These are phyloP conservation scores for Eira barbara DNA, from an alignment of 2,113 vertebrate genomes.

Conservation along the genomic window DNA sequence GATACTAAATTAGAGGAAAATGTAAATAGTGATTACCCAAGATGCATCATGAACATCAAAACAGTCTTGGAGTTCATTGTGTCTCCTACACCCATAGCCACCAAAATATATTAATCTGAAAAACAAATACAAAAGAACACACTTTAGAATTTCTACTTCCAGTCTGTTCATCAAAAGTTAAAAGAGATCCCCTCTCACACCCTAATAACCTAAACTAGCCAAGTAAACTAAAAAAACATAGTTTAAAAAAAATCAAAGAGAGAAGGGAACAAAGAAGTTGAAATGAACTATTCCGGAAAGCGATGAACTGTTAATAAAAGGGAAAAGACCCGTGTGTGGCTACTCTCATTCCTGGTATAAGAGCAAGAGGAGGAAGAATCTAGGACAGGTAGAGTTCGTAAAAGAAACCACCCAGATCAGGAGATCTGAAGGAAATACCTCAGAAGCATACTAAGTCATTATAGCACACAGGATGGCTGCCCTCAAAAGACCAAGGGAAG, in stretches of 20 bases:
- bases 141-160: not conserved
- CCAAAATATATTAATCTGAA: constrained; percentile 94
- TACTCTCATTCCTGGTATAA: not conserved
- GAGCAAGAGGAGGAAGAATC: not conserved
- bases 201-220: not conserved
- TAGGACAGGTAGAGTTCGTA: not conserved
- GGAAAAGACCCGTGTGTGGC: not conserved
- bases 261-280: not conserved
- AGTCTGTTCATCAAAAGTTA: not conserved
- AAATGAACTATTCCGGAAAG: not conserved
- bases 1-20: not conserved
- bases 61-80: constrained; percentile 87
- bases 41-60: constrained; percentile 95
- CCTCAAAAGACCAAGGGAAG: not conserved
- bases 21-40: constrained; percentile 84
- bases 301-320: not conserved
- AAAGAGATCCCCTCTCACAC: not conserved
- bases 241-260: not conserved
- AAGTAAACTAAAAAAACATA: constrained; percentile 12
- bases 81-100: constrained; percentile 94
- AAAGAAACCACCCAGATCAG: not conserved
- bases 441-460: not conserved
- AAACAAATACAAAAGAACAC: constrained; percentile 46
- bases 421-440: not conserved
- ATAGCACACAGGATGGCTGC: too few relatives aligned